Percentiles rank a stretch among this genome's conserved stretches.
Evolutionary conservation across 2,888 invertebrate species (phyloP).

Genomic region (Drosophila kambysellisi): DNA sequence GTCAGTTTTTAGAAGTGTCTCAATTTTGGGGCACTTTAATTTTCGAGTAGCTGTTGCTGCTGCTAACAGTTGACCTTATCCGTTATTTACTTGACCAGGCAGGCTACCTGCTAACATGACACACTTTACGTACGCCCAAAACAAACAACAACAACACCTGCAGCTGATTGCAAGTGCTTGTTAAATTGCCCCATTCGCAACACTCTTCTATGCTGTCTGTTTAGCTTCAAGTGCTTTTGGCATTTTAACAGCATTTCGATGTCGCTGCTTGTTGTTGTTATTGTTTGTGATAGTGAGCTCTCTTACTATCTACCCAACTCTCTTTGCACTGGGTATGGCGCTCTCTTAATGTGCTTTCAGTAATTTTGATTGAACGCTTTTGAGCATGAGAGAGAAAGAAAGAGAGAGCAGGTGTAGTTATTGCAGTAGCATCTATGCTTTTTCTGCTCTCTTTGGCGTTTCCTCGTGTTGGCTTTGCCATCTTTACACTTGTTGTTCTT

Average conservation of each 20-base stretch:
- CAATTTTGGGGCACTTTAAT: background rate
- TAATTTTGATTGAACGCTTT: slow-evolving; percentile 24
- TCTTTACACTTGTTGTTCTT: slow-evolving; percentile 19
- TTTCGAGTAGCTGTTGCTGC: background rate
- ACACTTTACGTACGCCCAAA: background rate
- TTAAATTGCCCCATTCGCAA: slow-evolving; percentile 13
- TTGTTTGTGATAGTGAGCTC: slow-evolving; percentile 7
- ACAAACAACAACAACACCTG: background rate
- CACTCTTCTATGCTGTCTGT: slow-evolving; percentile 6
- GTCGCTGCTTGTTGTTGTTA: slow-evolving; percentile 41
- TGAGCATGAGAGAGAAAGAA: slow-evolving; percentile 16
- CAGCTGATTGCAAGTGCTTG: slow-evolving; percentile 15
- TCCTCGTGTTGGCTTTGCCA: slow-evolving; percentile 33
- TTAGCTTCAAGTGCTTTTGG: slow-evolving; percentile 27
- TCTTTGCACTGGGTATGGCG: slow-evolving; percentile 15
- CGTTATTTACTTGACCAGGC: background rate
- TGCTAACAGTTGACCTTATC: slow-evolving; percentile 6
- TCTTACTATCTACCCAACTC: slow-evolving; percentile 22
- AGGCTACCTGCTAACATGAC: background rate
- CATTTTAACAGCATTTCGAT: slow-evolving; percentile 53
- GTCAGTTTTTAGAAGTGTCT: slow-evolving; percentile 10
- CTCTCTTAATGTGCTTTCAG: slow-evolving; percentile 43
- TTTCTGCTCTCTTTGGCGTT: slow-evolving; percentile 34
- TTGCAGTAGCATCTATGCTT: slow-evolving; percentile 3
- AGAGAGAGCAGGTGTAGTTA: background rate